A percentile compares a stretch with the other conserved stretches of the same genome.
These are phyloP conservation scores for Hirtodrosophila duncani DNA, from an alignment of 2,888 invertebrate species.

Conservation along the genomic window DNA sequence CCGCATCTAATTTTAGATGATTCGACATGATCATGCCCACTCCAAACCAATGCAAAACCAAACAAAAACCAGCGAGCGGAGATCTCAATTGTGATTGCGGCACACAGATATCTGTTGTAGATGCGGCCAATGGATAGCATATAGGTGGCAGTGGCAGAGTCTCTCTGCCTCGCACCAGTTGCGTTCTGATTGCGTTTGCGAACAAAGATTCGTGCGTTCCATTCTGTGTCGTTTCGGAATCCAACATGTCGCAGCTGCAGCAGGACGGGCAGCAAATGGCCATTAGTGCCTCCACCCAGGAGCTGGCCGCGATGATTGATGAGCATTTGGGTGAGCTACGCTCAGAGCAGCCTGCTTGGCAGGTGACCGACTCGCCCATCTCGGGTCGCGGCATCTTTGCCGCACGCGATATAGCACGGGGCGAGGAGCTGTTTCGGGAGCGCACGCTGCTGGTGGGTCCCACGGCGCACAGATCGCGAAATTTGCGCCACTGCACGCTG, in stretches of 20 bases:
- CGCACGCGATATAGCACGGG: conserved; percentile 81
- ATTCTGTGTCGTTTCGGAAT: no score
- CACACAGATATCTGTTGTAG: no score
- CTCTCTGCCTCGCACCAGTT: no score
- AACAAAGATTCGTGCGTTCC: no score
- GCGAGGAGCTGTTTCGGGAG: conserved; percentile 86
- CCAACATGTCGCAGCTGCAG: neutral
- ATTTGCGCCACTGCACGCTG: conserved; percentile 82
- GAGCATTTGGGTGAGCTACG: conserved; percentile 65
- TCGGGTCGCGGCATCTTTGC: conserved; percentile 87
- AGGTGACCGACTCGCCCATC: conserved; percentile 81
- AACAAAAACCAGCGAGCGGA: no score
- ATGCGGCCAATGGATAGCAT: no score
- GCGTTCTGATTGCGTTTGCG: no score
- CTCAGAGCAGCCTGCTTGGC: conserved; percentile 79
- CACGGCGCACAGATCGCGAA: conserved; percentile 80
- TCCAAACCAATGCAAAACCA: no score
- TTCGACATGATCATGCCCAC: no score
- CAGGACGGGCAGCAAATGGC: conserved; percentile 40
- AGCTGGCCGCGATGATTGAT: conserved; percentile 66
- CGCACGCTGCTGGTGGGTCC: conserved; percentile 85
- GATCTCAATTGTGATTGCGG: no score
- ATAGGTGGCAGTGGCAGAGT: no score
- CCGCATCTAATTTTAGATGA: no score
- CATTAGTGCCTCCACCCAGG: conserved; percentile 56